Conservation (phyloP, 2,888 invertebrate species). For the Venustoraphidia nigricollis region DNA sequence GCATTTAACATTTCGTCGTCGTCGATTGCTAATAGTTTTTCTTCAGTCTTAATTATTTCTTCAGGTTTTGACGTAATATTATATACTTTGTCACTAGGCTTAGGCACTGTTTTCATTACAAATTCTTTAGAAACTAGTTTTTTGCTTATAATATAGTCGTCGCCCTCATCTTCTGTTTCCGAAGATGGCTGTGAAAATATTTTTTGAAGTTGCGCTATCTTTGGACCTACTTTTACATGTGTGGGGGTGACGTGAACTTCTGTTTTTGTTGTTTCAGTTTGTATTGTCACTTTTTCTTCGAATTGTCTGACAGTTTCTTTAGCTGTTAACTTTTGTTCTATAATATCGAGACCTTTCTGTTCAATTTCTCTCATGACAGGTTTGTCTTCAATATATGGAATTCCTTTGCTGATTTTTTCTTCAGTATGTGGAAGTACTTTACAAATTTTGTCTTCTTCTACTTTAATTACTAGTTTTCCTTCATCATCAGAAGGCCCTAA, state of each 20-base stretch:
- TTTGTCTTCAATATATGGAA: slow-evolving; percentile 1
- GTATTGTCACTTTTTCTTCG: slow-evolving; percentile 10
- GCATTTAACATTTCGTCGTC: slow-evolving; percentile 1
- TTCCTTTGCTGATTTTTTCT: too few species aligned
- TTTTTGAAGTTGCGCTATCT: slow-evolving; percentile 32
- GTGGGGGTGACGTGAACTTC: slow-evolving; percentile 10
- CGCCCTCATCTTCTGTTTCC: slow-evolving; percentile 18
- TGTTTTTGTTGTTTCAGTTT: slow-evolving; percentile 17
- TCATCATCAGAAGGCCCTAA: slow-evolving; percentile 26
- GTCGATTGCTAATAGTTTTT: slow-evolving; percentile 7
- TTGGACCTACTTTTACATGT: slow-evolving; percentile 26
- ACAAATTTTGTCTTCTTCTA: slow-evolving; percentile 12
- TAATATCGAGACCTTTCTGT: slow-evolving; percentile 1
- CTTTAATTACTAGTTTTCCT: slow-evolving; percentile 17
- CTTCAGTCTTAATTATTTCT: slow-evolving; percentile 6
- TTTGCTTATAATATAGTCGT: slow-evolving; percentile 1
- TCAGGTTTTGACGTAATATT: slow-evolving; percentile 1
- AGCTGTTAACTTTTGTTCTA: neutral
- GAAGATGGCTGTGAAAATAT: slow-evolving; percentile 24
- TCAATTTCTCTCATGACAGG: slow-evolving; percentile 12
- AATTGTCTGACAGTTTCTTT: neutral
- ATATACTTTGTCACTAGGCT: too few species aligned
- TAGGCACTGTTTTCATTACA: too few species aligned
- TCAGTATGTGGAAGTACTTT: slow-evolving; percentile 6
- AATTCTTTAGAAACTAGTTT: neutral